Conservation (phyloP, 1,140 invertebrate species). For the Laodelphax striatellus region DNA sequence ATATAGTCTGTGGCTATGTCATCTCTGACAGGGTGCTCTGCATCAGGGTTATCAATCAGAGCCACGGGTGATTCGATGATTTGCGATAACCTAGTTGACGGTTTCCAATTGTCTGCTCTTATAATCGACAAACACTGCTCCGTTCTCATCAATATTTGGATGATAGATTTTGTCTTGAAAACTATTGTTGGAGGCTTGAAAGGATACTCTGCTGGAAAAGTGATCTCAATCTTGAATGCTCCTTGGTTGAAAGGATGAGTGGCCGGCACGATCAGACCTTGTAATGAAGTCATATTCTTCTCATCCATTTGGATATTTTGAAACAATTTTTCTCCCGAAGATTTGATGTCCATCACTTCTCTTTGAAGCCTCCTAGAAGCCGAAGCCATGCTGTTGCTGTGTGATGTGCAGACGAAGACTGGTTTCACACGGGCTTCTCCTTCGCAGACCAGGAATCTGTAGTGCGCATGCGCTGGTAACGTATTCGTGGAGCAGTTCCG, state of each 20-base stretch:
- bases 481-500: too few relatives aligned
- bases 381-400: too few relatives aligned
- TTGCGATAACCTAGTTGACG: constrained; percentile 97
- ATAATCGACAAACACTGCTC: constrained; percentile 96
- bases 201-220: constrained; percentile 98
- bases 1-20: constrained; percentile 94
- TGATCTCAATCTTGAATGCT: constrained; percentile 95
- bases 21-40: constrained; percentile 90
- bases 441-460: too few relatives aligned
- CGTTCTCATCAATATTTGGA: constrained; percentile 99
- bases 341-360: constrained; percentile 74
- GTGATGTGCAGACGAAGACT: too few relatives aligned
- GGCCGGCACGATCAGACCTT: constrained; percentile 86
- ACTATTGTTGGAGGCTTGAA: constrained; percentile 98
- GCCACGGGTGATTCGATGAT: constrained; percentile 93
- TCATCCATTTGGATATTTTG: constrained; percentile 89
- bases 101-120: constrained; percentile 98
- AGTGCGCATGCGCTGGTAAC: too few relatives aligned
- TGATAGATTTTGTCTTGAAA: constrained; percentile 99
- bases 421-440: too few relatives aligned
- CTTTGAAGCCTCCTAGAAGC: constrained; percentile 10
- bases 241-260: constrained; percentile 97
- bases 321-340: constrained; percentile 68
- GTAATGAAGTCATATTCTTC: constrained; percentile 86
- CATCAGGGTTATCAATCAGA: constrained; percentile 94